Evolutionary conservation across 1,140 invertebrate species (phyloP), one percentile per base, ranked within the genome.

Genomic region (Cotesia typhae): DNA sequence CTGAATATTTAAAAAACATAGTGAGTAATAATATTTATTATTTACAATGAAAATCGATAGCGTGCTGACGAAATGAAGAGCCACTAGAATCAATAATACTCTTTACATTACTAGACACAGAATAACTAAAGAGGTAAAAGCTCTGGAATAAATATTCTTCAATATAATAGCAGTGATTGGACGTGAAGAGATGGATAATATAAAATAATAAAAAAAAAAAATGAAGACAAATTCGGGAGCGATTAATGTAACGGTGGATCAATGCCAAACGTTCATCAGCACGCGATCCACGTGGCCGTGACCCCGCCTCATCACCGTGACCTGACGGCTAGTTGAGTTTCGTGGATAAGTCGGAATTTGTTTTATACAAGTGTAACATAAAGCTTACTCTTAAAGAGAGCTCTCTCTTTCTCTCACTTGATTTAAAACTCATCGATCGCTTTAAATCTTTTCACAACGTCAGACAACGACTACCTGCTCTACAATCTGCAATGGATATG

Each of bases 241-340:
- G 64, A 67, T 66, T 61, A 73, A 52, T 37, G 17, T 52, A 68
- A 63, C 65, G 38, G 59, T 67, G 37, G 57, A 67, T 67, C 53
- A 59, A 73, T 73, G 14, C 36, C 59, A 36, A 59, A 52, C 36
- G 28, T 65, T 71, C 17, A n/a, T 41, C 51, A 35, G 60, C 72
- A 73, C 67, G 72, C 72, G 60, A 73, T 70, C 28, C 61, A 70
- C 67, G 59, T 69, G 67, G 35, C 67, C 67, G 67, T 69, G 72
- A 69, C 67, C 37, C 59, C 41, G 59, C 59, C 51, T 67, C 52
- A 60, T 66, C 37, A 51, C 65, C 52, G 52, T 72, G 71, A 72
- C 70, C 70, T 52, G 20, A 9, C 35, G 41, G 35, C 35, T 47
- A 47, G 41, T 61, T 38, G 53, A 71, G 35, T 41, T 53, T 71